Percentiles rank a stretch among this genome's conserved stretches.
These are phyloP conservation scores for Gasteruption jaculator DNA, from an alignment of 2,888 invertebrate species.

Conservation along the genomic window DNA sequence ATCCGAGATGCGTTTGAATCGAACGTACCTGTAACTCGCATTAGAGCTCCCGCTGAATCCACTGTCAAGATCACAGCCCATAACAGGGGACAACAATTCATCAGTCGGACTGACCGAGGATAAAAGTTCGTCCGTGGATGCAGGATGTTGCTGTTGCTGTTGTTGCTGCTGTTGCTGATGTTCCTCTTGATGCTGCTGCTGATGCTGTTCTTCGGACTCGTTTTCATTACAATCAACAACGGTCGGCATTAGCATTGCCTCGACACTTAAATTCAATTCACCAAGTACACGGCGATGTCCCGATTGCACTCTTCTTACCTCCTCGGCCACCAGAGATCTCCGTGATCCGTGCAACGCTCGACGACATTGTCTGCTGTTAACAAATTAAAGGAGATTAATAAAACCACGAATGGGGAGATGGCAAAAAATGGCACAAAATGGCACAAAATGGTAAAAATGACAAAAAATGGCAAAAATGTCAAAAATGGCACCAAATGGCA, in stretches of 20 bases:
- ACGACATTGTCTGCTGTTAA: slow-evolving; percentile 42
- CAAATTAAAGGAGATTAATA: slow-evolving; percentile 1
- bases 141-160: slow-evolving; percentile 51
- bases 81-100: slow-evolving; percentile 67
- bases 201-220: slow-evolving; percentile 46
- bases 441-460: too few relatives aligned
- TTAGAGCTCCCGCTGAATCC: slow-evolving; percentile 81
- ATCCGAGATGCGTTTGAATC: not conserved
- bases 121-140: slow-evolving; percentile 59
- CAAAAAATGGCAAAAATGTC: too few relatives aligned
- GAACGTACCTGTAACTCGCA: slow-evolving; percentile 62
- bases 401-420: not conserved
- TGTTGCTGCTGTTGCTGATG: too few relatives aligned
- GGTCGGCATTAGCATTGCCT: slow-evolving; percentile 87
- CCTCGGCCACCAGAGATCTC: slow-evolving; percentile 69
- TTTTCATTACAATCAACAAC: slow-evolving; percentile 54
- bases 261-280: slow-evolving; percentile 81
- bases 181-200: too few relatives aligned
- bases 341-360: slow-evolving; percentile 41
- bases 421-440: too few relatives aligned
- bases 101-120: slow-evolving; percentile 65
- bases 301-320: slow-evolving; percentile 77
- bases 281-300: slow-evolving; percentile 79
- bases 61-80: slow-evolving; percentile 73
- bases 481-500: not conserved